phyloP scores from a whole-genome alignment of 2,888 invertebrate species.

The Lissonota sp. region DNA sequence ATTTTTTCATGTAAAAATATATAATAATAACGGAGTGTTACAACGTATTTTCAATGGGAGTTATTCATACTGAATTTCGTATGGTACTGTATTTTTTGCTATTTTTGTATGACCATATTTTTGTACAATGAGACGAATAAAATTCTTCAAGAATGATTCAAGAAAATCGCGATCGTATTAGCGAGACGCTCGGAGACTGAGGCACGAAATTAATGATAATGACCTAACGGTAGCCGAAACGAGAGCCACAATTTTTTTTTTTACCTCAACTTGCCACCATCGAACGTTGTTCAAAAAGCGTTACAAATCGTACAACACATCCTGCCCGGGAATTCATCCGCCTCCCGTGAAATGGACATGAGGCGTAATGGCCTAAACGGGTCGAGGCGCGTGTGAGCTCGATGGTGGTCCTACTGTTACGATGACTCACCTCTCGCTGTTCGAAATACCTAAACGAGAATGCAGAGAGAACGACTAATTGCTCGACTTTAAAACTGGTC shows the following conservation, averaged over 20 bases:
- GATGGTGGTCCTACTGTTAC: conserved; percentile 9
- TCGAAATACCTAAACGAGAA: conserved; percentile 45
- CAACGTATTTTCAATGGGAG: too few relatives aligned
- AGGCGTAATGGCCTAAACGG: conserved; percentile 21
- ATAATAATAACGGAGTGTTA: too few relatives aligned
- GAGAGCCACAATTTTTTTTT: conserved; percentile 34
- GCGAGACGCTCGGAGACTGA: neutral
- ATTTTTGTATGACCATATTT: neutral
- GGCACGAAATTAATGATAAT: conserved; percentile 31
- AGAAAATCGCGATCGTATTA: neutral
- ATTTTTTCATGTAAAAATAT: too few relatives aligned
- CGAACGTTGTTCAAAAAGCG: conserved; percentile 35
- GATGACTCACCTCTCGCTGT: conserved; percentile 29
- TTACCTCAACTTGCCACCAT: neutral
- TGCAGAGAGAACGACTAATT: conserved; percentile 44
- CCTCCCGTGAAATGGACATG: neutral
- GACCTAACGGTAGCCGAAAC: conserved; percentile 45
- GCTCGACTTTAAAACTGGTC: conserved; percentile 30
- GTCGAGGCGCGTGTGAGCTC: neutral
- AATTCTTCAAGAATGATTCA: neutral
- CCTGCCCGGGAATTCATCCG: conserved; percentile 9
- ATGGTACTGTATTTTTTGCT: too few relatives aligned
- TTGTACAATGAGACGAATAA: neutral
- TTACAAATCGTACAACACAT: conserved; percentile 39
- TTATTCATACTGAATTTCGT: too few relatives aligned